Percentiles rank a stretch among this genome's conserved stretches.
Conservation (phyloP, 2,888 invertebrate species). For the Eupithecia abbreviata region DNA sequence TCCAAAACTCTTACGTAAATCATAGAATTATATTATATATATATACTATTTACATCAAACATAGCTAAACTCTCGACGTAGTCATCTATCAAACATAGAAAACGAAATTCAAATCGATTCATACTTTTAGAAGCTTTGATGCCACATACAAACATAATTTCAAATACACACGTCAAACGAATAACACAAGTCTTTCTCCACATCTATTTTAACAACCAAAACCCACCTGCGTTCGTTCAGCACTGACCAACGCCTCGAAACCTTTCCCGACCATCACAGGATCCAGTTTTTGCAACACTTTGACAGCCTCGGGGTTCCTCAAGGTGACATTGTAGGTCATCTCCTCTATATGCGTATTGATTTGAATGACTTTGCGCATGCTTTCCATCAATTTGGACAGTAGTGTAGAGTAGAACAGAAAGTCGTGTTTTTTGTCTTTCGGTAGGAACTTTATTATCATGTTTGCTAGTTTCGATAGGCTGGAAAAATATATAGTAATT, state of each 20-base stretch:
- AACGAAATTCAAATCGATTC: not conserved
- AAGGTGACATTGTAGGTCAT: slow-evolving; percentile 69
- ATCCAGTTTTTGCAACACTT: slow-evolving; percentile 61
- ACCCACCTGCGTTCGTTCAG: slow-evolving; percentile 73
- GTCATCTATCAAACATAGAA: not conserved
- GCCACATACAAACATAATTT: not conserved
- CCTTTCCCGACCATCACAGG: slow-evolving; percentile 62
- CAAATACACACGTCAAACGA: not conserved
- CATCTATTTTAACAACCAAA: not conserved
- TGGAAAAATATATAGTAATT: slow-evolving; percentile 48
- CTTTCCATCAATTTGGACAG: slow-evolving; percentile 71
- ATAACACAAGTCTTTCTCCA: not conserved
- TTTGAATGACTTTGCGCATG: slow-evolving; percentile 63
- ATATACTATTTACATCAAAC: not conserved
- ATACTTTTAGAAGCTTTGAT: not conserved
- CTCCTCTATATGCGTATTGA: slow-evolving; percentile 73
- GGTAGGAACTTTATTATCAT: slow-evolving; percentile 67
- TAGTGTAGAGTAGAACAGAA: slow-evolving; percentile 72
- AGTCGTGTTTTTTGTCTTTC: slow-evolving; percentile 61
- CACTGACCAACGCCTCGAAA: slow-evolving; percentile 74
- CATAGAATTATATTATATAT: too few species aligned
- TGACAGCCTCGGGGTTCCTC: slow-evolving; percentile 68
- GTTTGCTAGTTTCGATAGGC: slow-evolving; percentile 65
- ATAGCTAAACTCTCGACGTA: not conserved
- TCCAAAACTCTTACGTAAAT: not conserved